phyloP scores from a whole-genome alignment of 1,140 invertebrate genomes.

The Drosophila lacertosa region DNA sequence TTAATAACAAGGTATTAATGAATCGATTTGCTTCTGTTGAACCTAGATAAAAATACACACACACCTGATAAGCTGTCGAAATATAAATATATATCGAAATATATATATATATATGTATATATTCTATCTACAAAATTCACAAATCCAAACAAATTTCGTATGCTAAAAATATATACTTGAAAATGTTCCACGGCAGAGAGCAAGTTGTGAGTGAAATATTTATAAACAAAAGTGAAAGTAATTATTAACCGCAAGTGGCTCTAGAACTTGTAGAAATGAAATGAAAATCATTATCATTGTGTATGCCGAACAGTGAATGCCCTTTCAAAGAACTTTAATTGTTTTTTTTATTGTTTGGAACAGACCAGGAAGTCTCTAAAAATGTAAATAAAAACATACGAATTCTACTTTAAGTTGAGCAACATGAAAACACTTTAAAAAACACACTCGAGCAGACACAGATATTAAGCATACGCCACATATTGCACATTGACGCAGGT shows the following conservation, averaged over 20 bases:
- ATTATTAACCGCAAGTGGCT: conserved; percentile 30
- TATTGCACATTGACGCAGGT: conserved; percentile 26
- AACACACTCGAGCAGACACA: neutral
- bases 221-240: conserved; percentile 35
- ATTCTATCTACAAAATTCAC: too few species aligned
- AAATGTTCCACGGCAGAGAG: neutral
- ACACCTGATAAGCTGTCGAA: neutral
- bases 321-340: too few species aligned
- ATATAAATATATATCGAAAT: neutral
- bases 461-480: conserved; percentile 52
- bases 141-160: neutral
- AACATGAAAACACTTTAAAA: neutral
- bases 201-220: neutral
- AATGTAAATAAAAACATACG: neutral
- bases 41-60: neutral
- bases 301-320: too few species aligned
- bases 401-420: conserved; percentile 1
- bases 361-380: too few species aligned
- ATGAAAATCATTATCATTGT: too few species aligned
- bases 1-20: neutral
- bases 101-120: neutral
- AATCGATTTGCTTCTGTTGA: neutral
- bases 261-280: neutral
- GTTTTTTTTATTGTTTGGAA: too few species aligned
- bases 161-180: neutral